Evolutionary conservation across 2,797 vertebrate genomes (phyloP).

Genomic region (Pelobates cultripes): DNA sequence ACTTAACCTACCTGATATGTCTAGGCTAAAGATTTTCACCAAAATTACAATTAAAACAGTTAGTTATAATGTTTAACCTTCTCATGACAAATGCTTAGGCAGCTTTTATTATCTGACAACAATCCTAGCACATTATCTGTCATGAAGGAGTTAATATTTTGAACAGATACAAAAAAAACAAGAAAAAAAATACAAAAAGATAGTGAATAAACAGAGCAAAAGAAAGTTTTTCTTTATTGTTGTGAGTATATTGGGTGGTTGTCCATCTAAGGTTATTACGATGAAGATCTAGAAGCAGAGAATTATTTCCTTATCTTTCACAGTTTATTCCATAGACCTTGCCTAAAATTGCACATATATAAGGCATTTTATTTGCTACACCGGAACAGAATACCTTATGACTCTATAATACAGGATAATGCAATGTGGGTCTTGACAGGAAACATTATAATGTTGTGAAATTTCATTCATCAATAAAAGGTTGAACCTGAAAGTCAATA

Average conservation of each 20-base stretch:
- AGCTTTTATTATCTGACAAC: too few species aligned
- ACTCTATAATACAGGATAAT: slow-evolving; percentile 4
- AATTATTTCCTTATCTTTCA: neutral
- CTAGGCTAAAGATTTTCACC: too few species aligned
- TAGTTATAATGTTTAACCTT: too few species aligned
- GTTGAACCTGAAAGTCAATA: slow-evolving; percentile 49
- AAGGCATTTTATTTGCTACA: neutral
- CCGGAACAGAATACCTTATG: neutral
- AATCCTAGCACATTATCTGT: too few species aligned
- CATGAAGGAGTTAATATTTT: too few species aligned
- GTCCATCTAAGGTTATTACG: too few species aligned
- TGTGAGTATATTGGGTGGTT: neutral
- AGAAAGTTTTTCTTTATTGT: neutral
- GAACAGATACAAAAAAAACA: too few species aligned
- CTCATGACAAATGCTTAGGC: too few species aligned
- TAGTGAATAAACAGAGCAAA: neutral
- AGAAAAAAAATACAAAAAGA: too few species aligned
- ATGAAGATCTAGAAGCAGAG: neutral
- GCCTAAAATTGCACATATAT: neutral
- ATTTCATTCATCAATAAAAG: slow-evolving; percentile 54
- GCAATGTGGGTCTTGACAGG: slow-evolving; percentile 36
- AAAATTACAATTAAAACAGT: too few species aligned
- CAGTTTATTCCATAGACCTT: neutral
- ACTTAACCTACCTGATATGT: too few species aligned
- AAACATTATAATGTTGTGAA: slow-evolving; percentile 39